Evolutionary conservation across 2,797 vertebrate species (phyloP), one percentile per base, ranked within the genome.

Genomic region (Gastrophryne carolinensis): DNA sequence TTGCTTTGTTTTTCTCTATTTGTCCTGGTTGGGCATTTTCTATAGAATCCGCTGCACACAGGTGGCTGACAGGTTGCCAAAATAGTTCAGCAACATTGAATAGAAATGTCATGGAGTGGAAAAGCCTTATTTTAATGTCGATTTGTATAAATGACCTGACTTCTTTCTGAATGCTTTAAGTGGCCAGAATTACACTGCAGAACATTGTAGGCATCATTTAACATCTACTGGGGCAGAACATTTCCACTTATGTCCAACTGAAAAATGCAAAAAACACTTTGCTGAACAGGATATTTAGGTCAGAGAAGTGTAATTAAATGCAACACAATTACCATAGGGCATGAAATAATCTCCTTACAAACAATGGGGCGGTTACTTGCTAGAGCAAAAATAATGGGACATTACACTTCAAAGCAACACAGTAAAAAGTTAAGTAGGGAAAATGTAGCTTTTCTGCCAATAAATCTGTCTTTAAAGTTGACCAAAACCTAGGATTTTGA

Each of bases 31-130:
- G 2, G 12, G 24, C 19, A 67, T 47, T 70, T 41, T 34, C 29
- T 13, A 39, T 19, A 26, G 23, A 56, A n/a, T 70, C 17, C 10
- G 17, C 37, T 13, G 15, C 6, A 70, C 6, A 70, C 67, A 70
- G 67, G 67, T 70, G 37, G 37, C 17, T 58, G 67, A 44, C 29
- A 34, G 47, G 53, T 37, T 70, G 67, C 67, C 67, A 70, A 60
- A 13, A 71, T 49, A 44, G 17, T 58, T 49, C 23, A n/a, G 4
- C 34, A 32, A 47, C 9, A 34, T 21, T 5, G 4, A 10, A 12
- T 58, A 21, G 58, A 60, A 35, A 47, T 32, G 19, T 71, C 27
- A 12, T 17, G 23, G 13, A 30, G 24, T 60, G 19, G 19, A 47
- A 71, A 70, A 44, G 17, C 13, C 35, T 13, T 47, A n/a, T 32